Evolutionary conservation across 2,113 vertebrate species (phyloP), one percentile per base, ranked within the genome.

Genomic region (Xenopus borealis): DNA sequence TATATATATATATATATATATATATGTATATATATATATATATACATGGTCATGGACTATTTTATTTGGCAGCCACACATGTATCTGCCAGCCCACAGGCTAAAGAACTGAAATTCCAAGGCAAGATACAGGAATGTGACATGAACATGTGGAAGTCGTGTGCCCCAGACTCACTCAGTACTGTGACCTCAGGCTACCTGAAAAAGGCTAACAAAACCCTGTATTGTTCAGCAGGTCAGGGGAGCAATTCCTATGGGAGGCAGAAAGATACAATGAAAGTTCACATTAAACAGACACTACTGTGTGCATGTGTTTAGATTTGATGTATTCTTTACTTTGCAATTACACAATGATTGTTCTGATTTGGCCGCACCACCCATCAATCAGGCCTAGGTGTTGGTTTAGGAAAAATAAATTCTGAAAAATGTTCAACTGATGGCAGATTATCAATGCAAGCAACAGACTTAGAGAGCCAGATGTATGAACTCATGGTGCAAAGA

Each of bases 141-240:
- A 69, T n/a, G 45, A 69, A 46, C 65, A 57, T 53, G 55, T 52
- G 72, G 68, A 62, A 20, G 9, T 3, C 16, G 27, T 12, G 45
- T 69, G 65, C 61, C 73, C 73, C 45, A 12, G 66, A 30, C 40
- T 75, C 57, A 75, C 73, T 75, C 58, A 44, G 33, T 62, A 13
- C 58, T 20, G 57, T 69, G 61, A 69, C 73, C 73, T 75, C 73
- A 75, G 73, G 66, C 73, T 75, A 75, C 73, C 73, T 69, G 66
- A 27, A 62, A 27, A 44, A 59, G 73, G 66, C 73, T 53, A 63
- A 63, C 44, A 75, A 66, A 75, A 53, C 58, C n/a, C 66, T 44
- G 45, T 17, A 69, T 75, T 75, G 72, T 75, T 23, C n/a, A 16
- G 12, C 44, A 1, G n/a, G 0, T 5, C 20, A 27, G 33, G 4